Conservation (phyloP, 2,113 vertebrate genomes). For the Arvicanthis niloticus region DNA sequence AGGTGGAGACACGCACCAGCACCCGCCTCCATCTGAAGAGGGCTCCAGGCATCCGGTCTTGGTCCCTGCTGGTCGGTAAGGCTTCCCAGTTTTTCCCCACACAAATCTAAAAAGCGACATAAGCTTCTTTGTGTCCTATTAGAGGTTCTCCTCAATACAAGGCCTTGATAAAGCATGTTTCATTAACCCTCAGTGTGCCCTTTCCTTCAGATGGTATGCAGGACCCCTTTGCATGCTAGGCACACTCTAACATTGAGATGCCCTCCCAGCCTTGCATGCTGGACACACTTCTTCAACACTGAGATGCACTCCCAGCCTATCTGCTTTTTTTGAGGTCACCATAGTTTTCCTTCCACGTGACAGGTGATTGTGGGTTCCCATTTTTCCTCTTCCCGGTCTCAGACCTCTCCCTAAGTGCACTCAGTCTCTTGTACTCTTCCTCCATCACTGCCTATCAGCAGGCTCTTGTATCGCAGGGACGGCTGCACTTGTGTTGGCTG, state of each 20-base stretch:
- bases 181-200: neutral
- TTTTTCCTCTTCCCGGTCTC: neutral
- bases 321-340: neutral
- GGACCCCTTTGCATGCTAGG: neutral
- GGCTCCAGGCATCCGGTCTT: conserved; percentile 95
- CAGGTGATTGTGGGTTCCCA: neutral
- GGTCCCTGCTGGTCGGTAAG: conserved; percentile 97
- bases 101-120: neutral
- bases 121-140: neutral
- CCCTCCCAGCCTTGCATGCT: neutral
- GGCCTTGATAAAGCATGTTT: neutral
- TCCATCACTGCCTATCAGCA: neutral
- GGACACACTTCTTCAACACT: too few species aligned
- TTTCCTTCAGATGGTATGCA: neutral
- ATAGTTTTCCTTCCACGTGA: neutral
- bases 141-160: rapidly evolving
- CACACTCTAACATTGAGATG: neutral
- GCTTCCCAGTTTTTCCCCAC: neutral
- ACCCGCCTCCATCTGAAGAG: conserved; percentile 93
- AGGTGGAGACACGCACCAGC: conserved; percentile 88
- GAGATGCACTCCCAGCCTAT: neutral
- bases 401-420: too few species aligned
- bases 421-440: neutral
- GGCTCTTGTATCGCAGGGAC: neutral
- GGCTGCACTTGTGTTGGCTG: neutral